Conservation (phyloP, 2,888 invertebrate species). For the Mimas tiliae region DNA sequence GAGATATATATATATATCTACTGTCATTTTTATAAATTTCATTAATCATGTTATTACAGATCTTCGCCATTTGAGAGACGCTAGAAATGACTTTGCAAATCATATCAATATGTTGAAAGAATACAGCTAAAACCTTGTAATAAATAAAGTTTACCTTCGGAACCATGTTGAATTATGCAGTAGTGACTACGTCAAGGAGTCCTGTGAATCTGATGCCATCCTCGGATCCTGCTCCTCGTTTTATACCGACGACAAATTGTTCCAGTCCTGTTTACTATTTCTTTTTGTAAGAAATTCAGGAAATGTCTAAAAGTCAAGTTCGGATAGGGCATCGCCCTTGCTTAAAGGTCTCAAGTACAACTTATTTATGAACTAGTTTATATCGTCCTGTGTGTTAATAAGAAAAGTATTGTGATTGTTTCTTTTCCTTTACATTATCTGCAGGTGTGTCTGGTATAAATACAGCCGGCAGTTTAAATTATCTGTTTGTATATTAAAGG, state of each 20-base stretch:
- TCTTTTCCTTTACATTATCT: not conserved
- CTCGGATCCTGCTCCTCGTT: conserved; percentile 43
- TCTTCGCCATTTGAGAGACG: not conserved
- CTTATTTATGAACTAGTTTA: conserved; percentile 41
- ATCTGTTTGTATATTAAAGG: not conserved
- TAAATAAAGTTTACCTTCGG: conserved; percentile 64
- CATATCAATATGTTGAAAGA: too few relatives aligned
- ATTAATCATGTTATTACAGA: too few relatives aligned
- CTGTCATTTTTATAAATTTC: too few relatives aligned
- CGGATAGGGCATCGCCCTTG: conserved; percentile 63
- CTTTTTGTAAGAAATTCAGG: conserved; percentile 71
- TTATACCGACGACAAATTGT: conserved; percentile 61
- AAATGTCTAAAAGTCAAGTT: conserved; percentile 78
- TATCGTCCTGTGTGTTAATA: conserved; percentile 12
- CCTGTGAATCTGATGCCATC: conserved; percentile 61
- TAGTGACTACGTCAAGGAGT: conserved; percentile 68
- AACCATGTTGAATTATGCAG: conserved; percentile 64
- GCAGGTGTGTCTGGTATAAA: conserved; percentile 8
- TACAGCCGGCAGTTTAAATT: not conserved
- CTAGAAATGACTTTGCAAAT: too few relatives aligned
- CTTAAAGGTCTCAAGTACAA: conserved; percentile 46
- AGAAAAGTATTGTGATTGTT: not conserved
- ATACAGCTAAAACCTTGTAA: not conserved
- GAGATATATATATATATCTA: too few relatives aligned
- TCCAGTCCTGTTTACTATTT: conserved; percentile 62